phyloP scores from a whole-genome alignment of 2,888 invertebrate genomes.

The Thyatira batis region DNA sequence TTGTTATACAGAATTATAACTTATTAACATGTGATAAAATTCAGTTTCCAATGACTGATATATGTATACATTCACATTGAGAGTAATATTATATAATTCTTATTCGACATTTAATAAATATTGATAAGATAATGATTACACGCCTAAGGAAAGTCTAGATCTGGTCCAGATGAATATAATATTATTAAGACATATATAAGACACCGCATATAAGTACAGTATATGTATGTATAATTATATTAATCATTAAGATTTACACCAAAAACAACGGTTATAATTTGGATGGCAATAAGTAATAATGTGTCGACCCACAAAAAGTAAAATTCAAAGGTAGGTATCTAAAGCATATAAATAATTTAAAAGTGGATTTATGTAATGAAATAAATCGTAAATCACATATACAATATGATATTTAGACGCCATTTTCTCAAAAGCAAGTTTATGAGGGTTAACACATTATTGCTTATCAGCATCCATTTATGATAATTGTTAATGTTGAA shows the following conservation, averaged over 20 bases:
- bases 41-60: conserved; percentile 12
- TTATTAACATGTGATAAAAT: conserved; percentile 7
- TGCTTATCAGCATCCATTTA: no score
- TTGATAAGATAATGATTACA: not conserved
- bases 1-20: not conserved
- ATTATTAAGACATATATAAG: conserved; percentile 16
- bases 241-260: not conserved
- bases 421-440: no score
- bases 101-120: not conserved
- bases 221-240: conserved; percentile 8
- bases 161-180: conserved; percentile 25
- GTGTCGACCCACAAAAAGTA: no score
- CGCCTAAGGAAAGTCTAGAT: conserved; percentile 13
- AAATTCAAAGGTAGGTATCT: no score
- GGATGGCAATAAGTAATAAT: not conserved
- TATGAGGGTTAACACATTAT: no score
- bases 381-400: no score
- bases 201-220: conserved; percentile 27
- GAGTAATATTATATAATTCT: no score
- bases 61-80: no score
- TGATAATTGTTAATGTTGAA: no score
- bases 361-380: not conserved
- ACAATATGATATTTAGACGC: no score
- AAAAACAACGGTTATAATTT: not conserved
- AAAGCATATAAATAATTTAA: not conserved